Evolutionary conservation across 2,888 invertebrate species (phyloP), one percentile per base, ranked within the genome.

Genomic region (Sceliomorpha sp.): DNA sequence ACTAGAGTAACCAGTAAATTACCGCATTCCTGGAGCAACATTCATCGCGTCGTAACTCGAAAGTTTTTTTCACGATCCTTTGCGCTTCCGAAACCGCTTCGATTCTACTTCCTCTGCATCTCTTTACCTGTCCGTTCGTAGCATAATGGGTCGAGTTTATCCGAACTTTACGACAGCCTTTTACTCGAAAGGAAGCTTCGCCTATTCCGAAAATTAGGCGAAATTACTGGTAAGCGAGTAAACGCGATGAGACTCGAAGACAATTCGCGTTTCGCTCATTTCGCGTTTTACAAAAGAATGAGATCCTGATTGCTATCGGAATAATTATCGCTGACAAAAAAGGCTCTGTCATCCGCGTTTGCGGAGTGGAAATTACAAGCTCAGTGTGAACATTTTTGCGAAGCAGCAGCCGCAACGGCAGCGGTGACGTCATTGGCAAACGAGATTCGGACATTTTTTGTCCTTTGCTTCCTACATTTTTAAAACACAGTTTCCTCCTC

Each of bases 401-500:
- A 55, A 34, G 55, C 48, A 26, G 37, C 26, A 13, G 8, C 29
- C 17, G 4, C 15, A 29, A 42, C 32, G n/a, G n/a, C n/a, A n/a
- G n/a, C n/a, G n/a, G n/a, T n/a, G n/a, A n/a, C n/a, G n/a, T n/a
- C n/a, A 20, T 20, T 20, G 20, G 20, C 20, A 5, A 20, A 5
- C 5, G 9, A 20, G 55, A 27, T 55, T 44, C 12, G 24, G 31
- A 1, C 36, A 26, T 50, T 56, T 56, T 64, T 56, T 47, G 20
- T 64, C 44, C 50, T 44, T 51, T 44, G 44, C 27, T 48, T 64
- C 29, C 47, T 56, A 44, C 56, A 56, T 44, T 66, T 66, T 66
- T 66, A 45, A 50, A 66, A 58, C 56, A 36, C 45, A 51, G 56
- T 50, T 58, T 42, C 42, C 48, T 50, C 50, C 50, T 51, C 44